Evolutionary conservation across 2,888 invertebrate species (phyloP).

Genomic region (Myopa tessellatipennis): DNA sequence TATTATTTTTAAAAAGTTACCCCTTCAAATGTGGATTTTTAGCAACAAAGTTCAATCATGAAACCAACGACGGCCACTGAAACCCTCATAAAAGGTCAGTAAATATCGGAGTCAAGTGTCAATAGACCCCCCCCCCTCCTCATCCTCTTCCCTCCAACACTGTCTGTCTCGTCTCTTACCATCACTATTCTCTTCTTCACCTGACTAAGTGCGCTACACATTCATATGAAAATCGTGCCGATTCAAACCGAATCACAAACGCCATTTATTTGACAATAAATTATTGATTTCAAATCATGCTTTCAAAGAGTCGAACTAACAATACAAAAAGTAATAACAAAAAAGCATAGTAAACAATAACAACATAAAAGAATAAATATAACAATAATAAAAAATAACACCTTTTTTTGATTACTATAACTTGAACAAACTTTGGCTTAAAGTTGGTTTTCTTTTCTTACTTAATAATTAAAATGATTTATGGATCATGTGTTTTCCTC

Average conservation of each 20-base stretch:
- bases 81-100: too few relatives aligned
- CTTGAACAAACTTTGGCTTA: background rate
- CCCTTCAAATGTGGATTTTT: too few relatives aligned
- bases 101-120: too few relatives aligned
- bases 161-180: too few relatives aligned
- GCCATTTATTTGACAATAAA: constrained; percentile 19
- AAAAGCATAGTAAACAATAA: background rate
- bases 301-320: background rate
- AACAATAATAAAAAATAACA: too few relatives aligned
- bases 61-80: too few relatives aligned
- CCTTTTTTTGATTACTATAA: background rate
- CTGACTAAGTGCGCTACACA: too few relatives aligned
- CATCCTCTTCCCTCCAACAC: background rate
- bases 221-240: constrained; percentile 13
- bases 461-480: constrained; percentile 49
- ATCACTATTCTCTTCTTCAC: background rate
- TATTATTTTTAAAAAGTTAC: too few relatives aligned
- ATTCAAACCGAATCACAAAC: background rate
- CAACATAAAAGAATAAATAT: too few relatives aligned
- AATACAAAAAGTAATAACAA: background rate
- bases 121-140: background rate
- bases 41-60: too few relatives aligned
- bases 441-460: constrained; percentile 25
- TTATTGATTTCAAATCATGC: background rate
- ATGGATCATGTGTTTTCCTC: constrained; percentile 30